Evolutionary conservation across 2,113 vertebrate species (phyloP).

Genomic region (Heterochromis multidens): DNA sequence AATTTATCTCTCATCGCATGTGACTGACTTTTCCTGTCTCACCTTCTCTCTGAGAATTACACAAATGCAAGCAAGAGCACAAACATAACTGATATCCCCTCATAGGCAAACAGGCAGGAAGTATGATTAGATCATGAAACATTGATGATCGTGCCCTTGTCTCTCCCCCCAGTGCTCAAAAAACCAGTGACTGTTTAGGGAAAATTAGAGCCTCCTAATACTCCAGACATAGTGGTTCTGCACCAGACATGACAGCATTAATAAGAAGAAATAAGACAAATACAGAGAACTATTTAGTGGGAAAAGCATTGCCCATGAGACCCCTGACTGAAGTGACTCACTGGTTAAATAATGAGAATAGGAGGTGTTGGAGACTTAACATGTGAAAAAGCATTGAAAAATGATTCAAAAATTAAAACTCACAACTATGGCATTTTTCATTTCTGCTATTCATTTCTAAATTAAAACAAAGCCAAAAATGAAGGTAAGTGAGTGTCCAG

Average conservation of each 20-base stretch:
- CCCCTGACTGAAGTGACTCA: not conserved
- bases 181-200: constrained; percentile 11
- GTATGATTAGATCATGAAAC: constrained; percentile 62
- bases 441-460: constrained; percentile 21
- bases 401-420: not conserved
- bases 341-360: constrained; percentile 17
- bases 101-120: constrained; percentile 17
- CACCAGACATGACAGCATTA: constrained; percentile 22
- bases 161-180: not conserved
- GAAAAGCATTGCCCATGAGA: constrained; percentile 37
- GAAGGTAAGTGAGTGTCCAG: constrained; percentile 8
- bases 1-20: not conserved
- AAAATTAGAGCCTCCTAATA: constrained; percentile 28
- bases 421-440: not conserved
- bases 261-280: constrained; percentile 57
- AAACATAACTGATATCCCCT: not conserved
- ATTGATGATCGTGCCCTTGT: constrained; percentile 46
- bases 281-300: constrained; percentile 43
- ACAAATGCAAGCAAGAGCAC: not conserved
- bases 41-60: not conserved
- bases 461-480: constrained; percentile 23
- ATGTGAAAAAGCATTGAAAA: not conserved
- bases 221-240: constrained; percentile 1
- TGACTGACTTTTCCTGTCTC: not conserved
- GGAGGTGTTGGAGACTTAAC: not conserved